Conservation (phyloP, 2,888 invertebrate species). For the Belgica antarctica region DNA sequence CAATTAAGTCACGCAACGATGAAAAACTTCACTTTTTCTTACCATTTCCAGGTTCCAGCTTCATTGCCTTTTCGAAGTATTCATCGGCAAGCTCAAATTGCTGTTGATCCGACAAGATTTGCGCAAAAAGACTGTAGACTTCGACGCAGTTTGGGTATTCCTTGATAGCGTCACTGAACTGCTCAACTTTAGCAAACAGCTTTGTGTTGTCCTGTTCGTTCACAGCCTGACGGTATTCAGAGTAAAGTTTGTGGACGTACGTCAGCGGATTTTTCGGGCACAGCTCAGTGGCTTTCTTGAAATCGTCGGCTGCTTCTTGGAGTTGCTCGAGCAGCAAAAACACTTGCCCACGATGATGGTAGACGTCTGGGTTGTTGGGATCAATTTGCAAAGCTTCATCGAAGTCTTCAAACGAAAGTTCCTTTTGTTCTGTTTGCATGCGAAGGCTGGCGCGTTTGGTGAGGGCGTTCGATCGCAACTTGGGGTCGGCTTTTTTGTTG, state of each 20-base stretch:
- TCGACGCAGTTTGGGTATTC: constrained; percentile 81
- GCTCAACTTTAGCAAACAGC: constrained; percentile 61
- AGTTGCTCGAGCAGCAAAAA: constrained; percentile 77
- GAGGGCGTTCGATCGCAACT: constrained; percentile 76
- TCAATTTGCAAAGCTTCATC: constrained; percentile 72
- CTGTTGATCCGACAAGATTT: constrained; percentile 83
- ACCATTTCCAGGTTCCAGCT: constrained; percentile 81
- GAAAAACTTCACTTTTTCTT: constrained; percentile 53
- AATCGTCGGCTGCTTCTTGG: constrained; percentile 77
- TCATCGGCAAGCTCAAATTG: constrained; percentile 80
- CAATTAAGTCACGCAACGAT: not conserved
- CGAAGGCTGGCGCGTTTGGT: constrained; percentile 83
- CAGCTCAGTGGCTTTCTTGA: constrained; percentile 75
- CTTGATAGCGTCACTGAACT: constrained; percentile 73
- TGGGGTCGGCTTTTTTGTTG: constrained; percentile 61
- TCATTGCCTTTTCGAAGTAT: constrained; percentile 75
- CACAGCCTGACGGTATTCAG: constrained; percentile 74
- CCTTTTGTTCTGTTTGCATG: constrained; percentile 74
- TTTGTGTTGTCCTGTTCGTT: constrained; percentile 62
- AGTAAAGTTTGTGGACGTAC: constrained; percentile 86
- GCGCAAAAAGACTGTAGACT: constrained; percentile 83
- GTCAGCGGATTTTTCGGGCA: constrained; percentile 84
- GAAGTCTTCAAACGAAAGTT: constrained; percentile 76
- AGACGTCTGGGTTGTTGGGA: constrained; percentile 73
- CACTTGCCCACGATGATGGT: constrained; percentile 60